Evolutionary conservation across 92 coral and sea anemone species (phyloP).

Genomic region (Porites divaricata): DNA sequence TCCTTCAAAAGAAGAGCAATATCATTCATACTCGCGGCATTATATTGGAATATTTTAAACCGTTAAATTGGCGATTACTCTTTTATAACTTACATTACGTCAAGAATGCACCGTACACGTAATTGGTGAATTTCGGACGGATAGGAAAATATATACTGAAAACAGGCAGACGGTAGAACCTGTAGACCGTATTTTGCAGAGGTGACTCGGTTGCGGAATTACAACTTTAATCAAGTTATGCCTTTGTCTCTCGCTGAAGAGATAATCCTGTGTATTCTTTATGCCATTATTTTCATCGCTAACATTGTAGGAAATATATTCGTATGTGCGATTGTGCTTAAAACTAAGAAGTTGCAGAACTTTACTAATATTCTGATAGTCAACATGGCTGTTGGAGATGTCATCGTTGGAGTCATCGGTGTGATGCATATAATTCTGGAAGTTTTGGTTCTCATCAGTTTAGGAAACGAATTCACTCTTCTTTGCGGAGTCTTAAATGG

Average conservation of each 20-base stretch:
- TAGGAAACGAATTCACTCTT: not conserved
- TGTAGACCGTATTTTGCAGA: not conserved
- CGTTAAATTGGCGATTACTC: too few relatives aligned
- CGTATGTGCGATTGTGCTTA: slow-evolving; percentile 63
- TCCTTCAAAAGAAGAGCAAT: too few relatives aligned
- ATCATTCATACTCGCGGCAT: too few relatives aligned
- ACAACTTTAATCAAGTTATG: not conserved
- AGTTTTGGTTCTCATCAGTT: not conserved
- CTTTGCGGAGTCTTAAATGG: slow-evolving; percentile 58
- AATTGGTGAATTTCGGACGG: too few relatives aligned
- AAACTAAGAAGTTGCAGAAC: slow-evolving; percentile 58
- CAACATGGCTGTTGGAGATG: slow-evolving; percentile 70
- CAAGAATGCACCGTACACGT: too few relatives aligned
- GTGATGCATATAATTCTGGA: slow-evolving; percentile 61
- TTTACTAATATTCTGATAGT: slow-evolving; percentile 69
- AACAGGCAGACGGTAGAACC: not conserved
- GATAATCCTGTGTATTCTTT: slow-evolving; percentile 33
- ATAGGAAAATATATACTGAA: too few relatives aligned
- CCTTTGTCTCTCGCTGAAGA: not conserved
- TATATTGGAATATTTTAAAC: too few relatives aligned
- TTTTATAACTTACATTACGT: too few relatives aligned
- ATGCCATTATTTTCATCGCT: slow-evolving; percentile 41
- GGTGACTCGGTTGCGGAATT: not conserved
- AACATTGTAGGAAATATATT: slow-evolving; percentile 70
- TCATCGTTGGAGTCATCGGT: slow-evolving; percentile 62